A percentile compares a stretch with the other conserved stretches of the same genome.
phyloP scores from a whole-genome alignment of 2,797 vertebrate genomes.

The Pseudopleuronectes americanus region DNA sequence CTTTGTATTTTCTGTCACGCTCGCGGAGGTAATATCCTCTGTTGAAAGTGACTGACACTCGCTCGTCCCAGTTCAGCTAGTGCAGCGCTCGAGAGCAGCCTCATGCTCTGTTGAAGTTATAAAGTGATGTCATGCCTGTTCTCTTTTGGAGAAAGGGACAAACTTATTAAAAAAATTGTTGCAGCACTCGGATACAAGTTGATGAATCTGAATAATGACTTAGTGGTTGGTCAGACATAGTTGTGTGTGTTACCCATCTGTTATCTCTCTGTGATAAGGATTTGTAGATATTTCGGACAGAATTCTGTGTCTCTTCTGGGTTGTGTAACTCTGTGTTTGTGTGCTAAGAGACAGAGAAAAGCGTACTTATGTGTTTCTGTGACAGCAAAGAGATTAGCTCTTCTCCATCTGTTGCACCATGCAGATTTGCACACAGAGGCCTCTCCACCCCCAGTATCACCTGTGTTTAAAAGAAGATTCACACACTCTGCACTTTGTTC shows the following conservation, averaged over 20 bases:
- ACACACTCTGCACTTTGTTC: neutral
- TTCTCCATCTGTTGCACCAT: slow-evolving; percentile 69
- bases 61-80: slow-evolving; percentile 36
- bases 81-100: slow-evolving; percentile 1
- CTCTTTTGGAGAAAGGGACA: neutral
- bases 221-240: neutral
- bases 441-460: slow-evolving; percentile 27
- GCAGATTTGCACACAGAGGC: slow-evolving; percentile 52
- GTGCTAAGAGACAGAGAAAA: slow-evolving; percentile 12
- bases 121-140: slow-evolving; percentile 20
- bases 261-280: neutral
- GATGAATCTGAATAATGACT: neutral
- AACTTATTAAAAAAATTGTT: neutral
- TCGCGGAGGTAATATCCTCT: slow-evolving; percentile 45
- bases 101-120: slow-evolving; percentile 19
- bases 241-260: neutral
- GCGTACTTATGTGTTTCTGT: slow-evolving; percentile 45
- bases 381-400: slow-evolving; percentile 65
- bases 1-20: slow-evolving; percentile 60
- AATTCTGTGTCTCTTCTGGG: slow-evolving; percentile 1
- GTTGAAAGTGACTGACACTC: slow-evolving; percentile 43
- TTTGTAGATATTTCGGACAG: slow-evolving; percentile 2
- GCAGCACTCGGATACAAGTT: neutral
- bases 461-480: slow-evolving; percentile 9
- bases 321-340: slow-evolving; percentile 11